Evolutionary conservation across 2,888 invertebrate species (phyloP).

Genomic region (Pristionchus mayeri): DNA sequence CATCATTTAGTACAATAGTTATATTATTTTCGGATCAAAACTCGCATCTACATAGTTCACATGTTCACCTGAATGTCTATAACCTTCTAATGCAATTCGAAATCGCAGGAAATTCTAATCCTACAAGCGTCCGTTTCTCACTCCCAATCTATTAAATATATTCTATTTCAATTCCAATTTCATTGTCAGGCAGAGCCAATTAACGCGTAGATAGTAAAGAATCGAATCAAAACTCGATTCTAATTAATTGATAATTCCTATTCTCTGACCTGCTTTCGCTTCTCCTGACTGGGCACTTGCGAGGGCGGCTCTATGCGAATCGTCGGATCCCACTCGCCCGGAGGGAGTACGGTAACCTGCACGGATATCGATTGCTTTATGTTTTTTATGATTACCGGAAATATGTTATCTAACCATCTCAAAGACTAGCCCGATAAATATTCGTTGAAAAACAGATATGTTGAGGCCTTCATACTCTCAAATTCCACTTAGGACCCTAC

Average conservation of each 20-base stretch:
- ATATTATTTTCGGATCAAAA: no score
- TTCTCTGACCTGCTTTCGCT: conserved; percentile 77
- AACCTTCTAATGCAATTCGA: no score
- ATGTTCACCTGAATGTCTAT: no score
- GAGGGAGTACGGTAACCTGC: conserved; percentile 91
- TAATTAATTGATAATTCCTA: background rate
- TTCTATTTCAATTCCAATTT: no score
- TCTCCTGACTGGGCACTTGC: conserved; percentile 77
- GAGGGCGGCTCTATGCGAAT: conserved; percentile 78
- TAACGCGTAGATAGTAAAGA: background rate
- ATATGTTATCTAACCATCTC: no score
- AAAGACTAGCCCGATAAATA: no score
- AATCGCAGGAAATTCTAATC: no score
- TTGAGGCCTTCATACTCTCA: no score
- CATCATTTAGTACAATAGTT: no score
- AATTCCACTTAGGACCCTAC: background rate
- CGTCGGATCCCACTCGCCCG: conserved; percentile 85
- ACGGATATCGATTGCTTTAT: background rate
- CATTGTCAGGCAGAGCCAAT: background rate
- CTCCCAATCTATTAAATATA: background rate
- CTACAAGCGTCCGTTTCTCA: no score
- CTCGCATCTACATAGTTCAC: no score
- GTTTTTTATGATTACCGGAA: background rate
- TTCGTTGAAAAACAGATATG: no score
- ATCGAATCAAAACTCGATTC: background rate